Percentiles rank a stretch among this genome's conserved stretches.
These are phyloP conservation scores for Eupristina koningsbergeri DNA, from an alignment of 1,140 invertebrate species.

Conservation along the genomic window DNA sequence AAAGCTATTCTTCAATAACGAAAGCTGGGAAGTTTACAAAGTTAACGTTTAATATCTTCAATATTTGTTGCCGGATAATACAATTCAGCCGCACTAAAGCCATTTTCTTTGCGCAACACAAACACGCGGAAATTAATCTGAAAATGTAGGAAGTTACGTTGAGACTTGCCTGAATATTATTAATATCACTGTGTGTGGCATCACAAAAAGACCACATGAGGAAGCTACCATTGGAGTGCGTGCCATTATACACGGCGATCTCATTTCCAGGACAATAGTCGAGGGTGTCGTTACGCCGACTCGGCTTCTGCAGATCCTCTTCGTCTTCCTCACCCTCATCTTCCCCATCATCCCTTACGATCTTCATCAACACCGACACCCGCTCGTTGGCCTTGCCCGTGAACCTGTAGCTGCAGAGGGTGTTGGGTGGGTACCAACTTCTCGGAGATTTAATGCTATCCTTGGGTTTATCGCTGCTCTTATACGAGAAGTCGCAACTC, in stretches of 20 bases:
- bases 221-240: slow-evolving; percentile 59
- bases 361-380: slow-evolving; percentile 63
- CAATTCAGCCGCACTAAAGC: too few relatives aligned
- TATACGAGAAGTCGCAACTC: slow-evolving; percentile 62
- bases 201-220: slow-evolving; percentile 67
- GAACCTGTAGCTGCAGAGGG: slow-evolving; percentile 64
- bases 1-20: too few relatives aligned
- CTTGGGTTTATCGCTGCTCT: slow-evolving; percentile 53
- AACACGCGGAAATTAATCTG: too few relatives aligned
- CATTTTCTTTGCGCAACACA: not conserved
- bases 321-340: slow-evolving; percentile 23
- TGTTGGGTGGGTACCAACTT: slow-evolving; percentile 65
- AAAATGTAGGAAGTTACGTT: not conserved
- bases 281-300: slow-evolving; percentile 56
- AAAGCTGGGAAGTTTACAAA: too few relatives aligned
- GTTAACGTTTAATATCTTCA: too few relatives aligned
- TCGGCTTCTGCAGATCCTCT: slow-evolving; percentile 22
- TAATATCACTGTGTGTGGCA: slow-evolving; percentile 64
- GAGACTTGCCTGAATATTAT: slow-evolving; percentile 62
- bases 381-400: slow-evolving; percentile 59
- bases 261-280: slow-evolving; percentile 65
- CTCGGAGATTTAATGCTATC: slow-evolving; percentile 60
- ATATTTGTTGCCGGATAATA: too few relatives aligned
- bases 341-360: slow-evolving; percentile 53
- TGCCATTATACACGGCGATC: slow-evolving; percentile 65